Evolutionary conservation across 2,113 vertebrate genomes (phyloP), one percentile per base, ranked within the genome.

Genomic region (Phaethornis superciliosus): DNA sequence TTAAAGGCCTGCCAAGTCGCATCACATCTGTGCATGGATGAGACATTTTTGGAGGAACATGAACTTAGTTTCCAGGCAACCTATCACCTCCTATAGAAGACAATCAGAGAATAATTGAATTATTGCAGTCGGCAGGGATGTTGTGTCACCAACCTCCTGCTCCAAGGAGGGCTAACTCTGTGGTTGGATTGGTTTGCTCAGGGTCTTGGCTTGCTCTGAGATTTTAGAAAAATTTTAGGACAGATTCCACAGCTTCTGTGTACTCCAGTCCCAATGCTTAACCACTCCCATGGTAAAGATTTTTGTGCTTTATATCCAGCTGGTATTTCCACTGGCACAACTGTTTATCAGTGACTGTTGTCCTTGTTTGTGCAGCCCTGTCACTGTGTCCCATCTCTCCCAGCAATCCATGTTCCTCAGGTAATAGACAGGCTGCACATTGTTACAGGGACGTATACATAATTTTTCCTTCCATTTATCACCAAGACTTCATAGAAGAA

Each of bases 301-400:
- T 69, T 81, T 65, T 91, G 14, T 56, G 68, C n/a, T 76, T 63
- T 58, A 68, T 22, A 54, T 76, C 54, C 40, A 64, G 2, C 1
- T 47, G 27, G 24, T 19, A 12, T 91, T 75, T 89, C 32, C n/a
- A 19, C 5, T 7, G 32, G 22, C 77, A 8, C 8, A 81, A 3
- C 12, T 64, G 32, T 4, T 89, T 52, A 44, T 22, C 12, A 44
- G 35, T 62, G 58, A n/a, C 63, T 58, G 40, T 21, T 60, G 16
- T 67, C 10, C 20, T 62, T 64, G 55, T 71, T 81, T 6, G 1
- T 60, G 75, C 44, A 72, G 44, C 33, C 23, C 52, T 52, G 26
- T 32, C 7, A 0, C 30, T n/a, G 12, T 79, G 33, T 26, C 8
- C 69, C 2, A 0, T 42, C 18, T 63, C 12, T 87, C 5, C 26